phyloP scores from a whole-genome alignment of 2,797 vertebrate genomes.

The Hypotaenidia philippensis region DNA sequence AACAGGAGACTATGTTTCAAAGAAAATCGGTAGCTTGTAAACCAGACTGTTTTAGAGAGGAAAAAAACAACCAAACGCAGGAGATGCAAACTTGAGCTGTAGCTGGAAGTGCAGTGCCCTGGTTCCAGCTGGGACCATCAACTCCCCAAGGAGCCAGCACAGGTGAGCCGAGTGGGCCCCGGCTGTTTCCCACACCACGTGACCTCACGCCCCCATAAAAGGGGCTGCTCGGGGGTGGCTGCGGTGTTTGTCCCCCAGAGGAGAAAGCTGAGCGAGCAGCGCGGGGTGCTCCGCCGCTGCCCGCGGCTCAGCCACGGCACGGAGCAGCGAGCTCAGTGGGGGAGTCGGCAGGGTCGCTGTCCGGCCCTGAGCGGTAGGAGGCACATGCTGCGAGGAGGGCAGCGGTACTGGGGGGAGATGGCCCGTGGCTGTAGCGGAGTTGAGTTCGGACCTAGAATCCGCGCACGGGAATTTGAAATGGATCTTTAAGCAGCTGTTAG shows the following conservation, averaged over 20 bases:
- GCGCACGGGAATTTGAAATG: not conserved
- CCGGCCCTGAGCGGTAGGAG: not conserved
- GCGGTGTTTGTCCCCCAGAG: too few species aligned
- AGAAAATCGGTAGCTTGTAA: not conserved
- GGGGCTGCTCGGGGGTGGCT: too few species aligned
- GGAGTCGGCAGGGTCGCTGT: not conserved
- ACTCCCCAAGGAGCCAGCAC: too few species aligned
- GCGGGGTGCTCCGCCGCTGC: too few species aligned
- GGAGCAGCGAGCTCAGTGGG: not conserved
- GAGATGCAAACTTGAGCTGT: not conserved
- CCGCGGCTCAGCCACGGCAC: too few species aligned
- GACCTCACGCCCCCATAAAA: too few species aligned
- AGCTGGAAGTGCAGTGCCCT: too few species aligned
- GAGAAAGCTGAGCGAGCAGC: too few species aligned
- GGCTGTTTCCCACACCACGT: too few species aligned
- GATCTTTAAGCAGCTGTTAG: not conserved
- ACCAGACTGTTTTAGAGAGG: not conserved
- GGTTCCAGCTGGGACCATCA: too few species aligned
- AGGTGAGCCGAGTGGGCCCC: too few species aligned
- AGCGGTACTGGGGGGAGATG: not conserved
- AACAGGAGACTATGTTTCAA: not conserved
- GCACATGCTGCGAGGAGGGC: not conserved
- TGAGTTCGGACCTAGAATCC: not conserved
- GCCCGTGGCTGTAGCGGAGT: rapidly evolving
- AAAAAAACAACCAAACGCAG: not conserved